Evolutionary conservation across 1,140 invertebrate genomes (phyloP).

Genomic region (Musca vetustissima): DNA sequence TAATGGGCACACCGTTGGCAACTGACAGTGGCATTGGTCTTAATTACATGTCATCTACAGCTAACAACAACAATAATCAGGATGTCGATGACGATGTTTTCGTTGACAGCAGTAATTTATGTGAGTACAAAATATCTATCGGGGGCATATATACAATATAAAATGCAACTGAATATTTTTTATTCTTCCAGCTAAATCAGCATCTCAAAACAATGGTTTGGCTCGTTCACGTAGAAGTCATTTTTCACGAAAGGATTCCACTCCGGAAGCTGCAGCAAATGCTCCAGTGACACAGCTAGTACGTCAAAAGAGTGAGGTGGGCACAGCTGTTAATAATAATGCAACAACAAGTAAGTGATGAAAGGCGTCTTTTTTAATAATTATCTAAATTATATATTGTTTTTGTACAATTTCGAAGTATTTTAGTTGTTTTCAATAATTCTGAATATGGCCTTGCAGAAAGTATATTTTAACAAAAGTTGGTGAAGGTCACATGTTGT

Average conservation of each 20-base stretch:
- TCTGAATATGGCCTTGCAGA: too few relatives aligned
- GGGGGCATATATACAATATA: too few relatives aligned
- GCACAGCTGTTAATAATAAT: constrained; percentile 10
- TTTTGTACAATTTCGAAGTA: too few relatives aligned
- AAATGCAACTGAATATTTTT: too few relatives aligned
- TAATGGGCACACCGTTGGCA: constrained; percentile 39
- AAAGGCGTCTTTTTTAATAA: not conserved
- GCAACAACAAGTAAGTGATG: constrained; percentile 18
- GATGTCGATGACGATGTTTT: constrained; percentile 53
- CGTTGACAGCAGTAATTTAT: constrained; percentile 35
- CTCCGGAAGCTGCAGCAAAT: constrained; percentile 39
- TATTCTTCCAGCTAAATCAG: constrained; percentile 13
- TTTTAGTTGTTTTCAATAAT: too few relatives aligned
- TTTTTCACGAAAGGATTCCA: constrained; percentile 54
- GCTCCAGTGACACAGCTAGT: not conserved
- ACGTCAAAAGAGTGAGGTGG: constrained; percentile 28
- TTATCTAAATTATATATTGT: too few relatives aligned
- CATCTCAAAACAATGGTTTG: constrained; percentile 43
- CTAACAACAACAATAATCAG: constrained; percentile 36
- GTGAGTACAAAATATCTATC: not conserved
- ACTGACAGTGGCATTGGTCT: constrained; percentile 53
- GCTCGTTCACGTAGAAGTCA: constrained; percentile 53
- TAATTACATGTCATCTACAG: constrained; percentile 40
- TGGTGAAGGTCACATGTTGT: too few relatives aligned
- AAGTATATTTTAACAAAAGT: too few relatives aligned